A percentile compares a stretch with the other conserved stretches of the same genome.
Evolutionary conservation across 1,140 invertebrate genomes (phyloP).

Genomic region (Camponotus floridanus): DNA sequence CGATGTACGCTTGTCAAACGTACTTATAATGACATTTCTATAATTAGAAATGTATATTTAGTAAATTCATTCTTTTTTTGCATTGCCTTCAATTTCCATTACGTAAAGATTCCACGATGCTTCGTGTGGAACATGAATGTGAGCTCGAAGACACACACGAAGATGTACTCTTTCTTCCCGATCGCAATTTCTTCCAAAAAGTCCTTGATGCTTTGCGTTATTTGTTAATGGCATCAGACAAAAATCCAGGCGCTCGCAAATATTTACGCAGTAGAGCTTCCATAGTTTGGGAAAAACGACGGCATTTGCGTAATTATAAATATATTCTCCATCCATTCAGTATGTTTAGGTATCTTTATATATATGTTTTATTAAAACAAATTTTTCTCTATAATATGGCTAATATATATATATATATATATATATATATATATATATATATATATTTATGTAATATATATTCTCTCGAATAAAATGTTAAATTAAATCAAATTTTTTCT

Average conservation of each 20-base stretch:
- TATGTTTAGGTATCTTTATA: conserved; percentile 79
- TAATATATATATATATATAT: not conserved
- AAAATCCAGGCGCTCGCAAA: conserved; percentile 76
- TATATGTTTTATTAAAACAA: conserved; percentile 30
- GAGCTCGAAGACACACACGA: conserved; percentile 67
- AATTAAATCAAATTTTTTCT: not conserved
- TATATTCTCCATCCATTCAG: conserved; percentile 83
- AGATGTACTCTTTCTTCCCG: conserved; percentile 74
- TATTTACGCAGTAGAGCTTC: conserved; percentile 80
- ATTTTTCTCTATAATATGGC: not conserved
- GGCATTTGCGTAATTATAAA: conserved; percentile 75
- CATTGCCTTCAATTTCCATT: not conserved
- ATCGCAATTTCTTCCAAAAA: conserved; percentile 58
- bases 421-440: not conserved
- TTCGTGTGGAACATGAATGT: conserved; percentile 74
- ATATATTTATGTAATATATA: not conserved
- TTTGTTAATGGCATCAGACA: conserved; percentile 76
- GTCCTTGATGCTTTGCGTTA: conserved; percentile 56
- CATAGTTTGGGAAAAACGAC: conserved; percentile 78
- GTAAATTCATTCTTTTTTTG: not conserved
- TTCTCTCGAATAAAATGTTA: not conserved
- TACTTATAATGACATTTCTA: not conserved
- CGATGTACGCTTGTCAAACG: conserved; percentile 9
- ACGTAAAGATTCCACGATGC: conserved; percentile 62
- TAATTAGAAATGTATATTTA: conserved; percentile 38